These are phyloP conservation scores for Sus cebifrons DNA, from an alignment of 2,797 vertebrate genomes.

Conservation along the genomic window DNA sequence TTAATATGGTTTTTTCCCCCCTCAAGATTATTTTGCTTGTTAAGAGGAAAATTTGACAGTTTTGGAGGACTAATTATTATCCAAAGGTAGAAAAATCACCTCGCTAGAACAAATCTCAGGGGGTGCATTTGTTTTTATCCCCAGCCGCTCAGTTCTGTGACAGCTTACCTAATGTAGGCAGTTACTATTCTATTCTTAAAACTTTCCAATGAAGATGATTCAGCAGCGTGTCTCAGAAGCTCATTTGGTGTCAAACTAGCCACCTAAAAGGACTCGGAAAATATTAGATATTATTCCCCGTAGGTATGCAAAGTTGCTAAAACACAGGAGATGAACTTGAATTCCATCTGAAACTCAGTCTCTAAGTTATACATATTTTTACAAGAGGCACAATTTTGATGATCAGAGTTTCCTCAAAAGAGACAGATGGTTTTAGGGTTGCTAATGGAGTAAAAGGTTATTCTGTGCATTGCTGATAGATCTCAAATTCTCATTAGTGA, in stretches of 20 bases:
- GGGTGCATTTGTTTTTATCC: not conserved
- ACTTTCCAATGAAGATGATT: slow-evolving; percentile 60
- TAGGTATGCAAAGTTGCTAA: slow-evolving; percentile 43
- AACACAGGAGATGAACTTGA: slow-evolving; percentile 1
- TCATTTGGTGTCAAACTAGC: slow-evolving; percentile 54
- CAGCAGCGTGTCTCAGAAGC: slow-evolving; percentile 34
- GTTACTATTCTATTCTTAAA: slow-evolving; percentile 65
- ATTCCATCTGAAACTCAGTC: not conserved
- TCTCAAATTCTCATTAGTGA: not conserved
- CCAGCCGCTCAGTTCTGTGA: not conserved
- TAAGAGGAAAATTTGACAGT: slow-evolving; percentile 61
- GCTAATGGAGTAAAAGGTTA: not conserved
- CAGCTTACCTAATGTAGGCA: not conserved
- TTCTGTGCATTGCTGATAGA: not conserved
- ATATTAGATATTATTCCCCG: not conserved
- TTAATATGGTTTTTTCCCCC: not conserved
- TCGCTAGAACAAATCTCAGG: slow-evolving; percentile 50
- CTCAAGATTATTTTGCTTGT: slow-evolving; percentile 62
- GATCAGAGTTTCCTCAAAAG: slow-evolving; percentile 32
- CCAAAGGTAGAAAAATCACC: slow-evolving; percentile 30
- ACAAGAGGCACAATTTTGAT: slow-evolving; percentile 34
- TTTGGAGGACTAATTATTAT: slow-evolving; percentile 58
- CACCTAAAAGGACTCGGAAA: slow-evolving; percentile 60
- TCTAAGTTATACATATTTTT: slow-evolving; percentile 6
- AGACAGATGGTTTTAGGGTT: not conserved